phyloP scores from a whole-genome alignment of 2,113 vertebrate species.

The Phaetusa simplex region DNA sequence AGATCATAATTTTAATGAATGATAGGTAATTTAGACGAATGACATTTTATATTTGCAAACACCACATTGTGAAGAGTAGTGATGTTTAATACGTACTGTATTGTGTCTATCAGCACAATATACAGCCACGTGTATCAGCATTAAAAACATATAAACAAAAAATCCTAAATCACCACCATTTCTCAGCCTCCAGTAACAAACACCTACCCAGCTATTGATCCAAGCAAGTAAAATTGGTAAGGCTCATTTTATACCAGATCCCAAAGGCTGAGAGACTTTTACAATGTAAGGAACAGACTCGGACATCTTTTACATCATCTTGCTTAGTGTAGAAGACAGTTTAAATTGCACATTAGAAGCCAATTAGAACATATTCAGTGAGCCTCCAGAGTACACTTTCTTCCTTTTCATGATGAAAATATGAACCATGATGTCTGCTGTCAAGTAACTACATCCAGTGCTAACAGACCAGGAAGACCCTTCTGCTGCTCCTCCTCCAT shows the following conservation, averaged over 20 bases:
- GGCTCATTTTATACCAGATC: not conserved
- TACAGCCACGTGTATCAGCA: not conserved
- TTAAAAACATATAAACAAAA: not conserved
- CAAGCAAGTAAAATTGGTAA: not conserved
- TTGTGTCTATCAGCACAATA: not conserved
- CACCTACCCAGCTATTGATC: not conserved
- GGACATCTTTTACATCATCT: not conserved
- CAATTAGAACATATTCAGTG: not conserved
- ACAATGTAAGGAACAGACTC: not conserved
- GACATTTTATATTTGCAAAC: not conserved
- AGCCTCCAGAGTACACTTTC: not conserved
- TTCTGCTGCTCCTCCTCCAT: not conserved
- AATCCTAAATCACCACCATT: not conserved
- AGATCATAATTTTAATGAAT: not conserved
- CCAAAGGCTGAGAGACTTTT: not conserved
- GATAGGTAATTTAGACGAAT: not conserved
- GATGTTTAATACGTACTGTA: not conserved
- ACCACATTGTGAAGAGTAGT: not conserved
- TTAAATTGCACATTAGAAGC: not conserved
- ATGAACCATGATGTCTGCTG: not conserved
- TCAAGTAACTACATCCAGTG: not conserved
- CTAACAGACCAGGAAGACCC: not conserved
- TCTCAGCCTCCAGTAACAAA: not conserved
- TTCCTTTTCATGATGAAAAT: not conserved
- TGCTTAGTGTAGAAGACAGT: not conserved